phyloP scores from a whole-genome alignment of 2,113 vertebrate species.

The Trogon surrucura region DNA sequence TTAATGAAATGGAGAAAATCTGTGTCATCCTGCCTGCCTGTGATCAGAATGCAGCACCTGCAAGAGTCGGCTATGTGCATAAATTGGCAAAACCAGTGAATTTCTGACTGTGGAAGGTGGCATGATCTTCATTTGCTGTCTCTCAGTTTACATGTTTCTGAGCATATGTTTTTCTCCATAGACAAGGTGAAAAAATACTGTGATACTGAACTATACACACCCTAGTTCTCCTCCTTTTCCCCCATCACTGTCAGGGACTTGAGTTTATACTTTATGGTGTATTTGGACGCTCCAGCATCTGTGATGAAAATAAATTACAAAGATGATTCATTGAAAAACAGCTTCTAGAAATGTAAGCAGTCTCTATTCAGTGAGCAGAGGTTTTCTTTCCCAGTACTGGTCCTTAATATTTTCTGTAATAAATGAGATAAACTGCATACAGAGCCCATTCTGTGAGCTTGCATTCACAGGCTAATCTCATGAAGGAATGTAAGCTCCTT shows the following conservation, averaged over 20 bases:
- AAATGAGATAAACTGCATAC: not conserved
- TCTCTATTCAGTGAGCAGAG: not conserved
- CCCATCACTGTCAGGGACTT: not conserved
- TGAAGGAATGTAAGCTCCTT: not conserved
- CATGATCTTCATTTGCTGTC: not conserved
- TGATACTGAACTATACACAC: not conserved
- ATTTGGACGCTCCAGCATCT: not conserved
- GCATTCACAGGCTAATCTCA: not conserved
- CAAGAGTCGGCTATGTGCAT: accelerated
- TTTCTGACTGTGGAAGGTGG: not conserved
- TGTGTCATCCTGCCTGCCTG: not conserved
- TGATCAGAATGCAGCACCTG: not conserved
- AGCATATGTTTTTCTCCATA: not conserved
- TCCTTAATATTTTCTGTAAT: not conserved
- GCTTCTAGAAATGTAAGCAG: not conserved
- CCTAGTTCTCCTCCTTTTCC: not conserved
- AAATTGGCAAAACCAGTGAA: not conserved
- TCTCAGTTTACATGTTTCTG: not conserved
- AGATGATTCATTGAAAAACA: not conserved
- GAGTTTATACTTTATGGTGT: not conserved
- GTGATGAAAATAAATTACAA: not conserved
- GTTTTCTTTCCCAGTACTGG: not conserved
- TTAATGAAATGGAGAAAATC: not conserved
- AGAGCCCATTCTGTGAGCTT: not conserved
- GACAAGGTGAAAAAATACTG: not conserved